Percentiles rank a stretch among this genome's conserved stretches.
Evolutionary conservation across 2,888 invertebrate species (phyloP).

Genomic region (Cheiracanthium punctorium): DNA sequence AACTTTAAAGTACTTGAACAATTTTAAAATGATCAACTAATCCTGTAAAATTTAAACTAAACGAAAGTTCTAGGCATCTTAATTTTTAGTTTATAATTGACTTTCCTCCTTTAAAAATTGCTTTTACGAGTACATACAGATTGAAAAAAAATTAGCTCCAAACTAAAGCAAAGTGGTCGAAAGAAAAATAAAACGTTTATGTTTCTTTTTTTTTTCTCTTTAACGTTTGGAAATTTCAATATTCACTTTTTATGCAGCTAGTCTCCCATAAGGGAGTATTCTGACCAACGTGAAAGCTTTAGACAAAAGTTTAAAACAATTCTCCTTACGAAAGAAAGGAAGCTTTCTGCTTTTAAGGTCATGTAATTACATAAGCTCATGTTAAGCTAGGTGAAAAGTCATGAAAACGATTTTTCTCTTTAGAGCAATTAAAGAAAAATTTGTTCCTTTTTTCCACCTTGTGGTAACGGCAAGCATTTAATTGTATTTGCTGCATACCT

Average conservation of each 20-base stretch:
- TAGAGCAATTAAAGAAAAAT: conserved; percentile 42
- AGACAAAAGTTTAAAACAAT: conserved; percentile 14
- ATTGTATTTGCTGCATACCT: conserved; percentile 16
- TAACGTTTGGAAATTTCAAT: conserved; percentile 1
- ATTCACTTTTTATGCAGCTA: neutral
- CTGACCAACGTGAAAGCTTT: neutral
- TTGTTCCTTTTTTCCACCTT: conserved; percentile 7
- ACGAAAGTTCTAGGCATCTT: neutral
- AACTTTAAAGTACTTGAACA: too few species aligned
- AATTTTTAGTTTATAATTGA: conserved; percentile 9
- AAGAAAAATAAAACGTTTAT: neutral
- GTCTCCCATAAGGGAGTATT: neutral
- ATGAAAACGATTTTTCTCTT: conserved; percentile 11
- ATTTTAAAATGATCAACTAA: too few species aligned
- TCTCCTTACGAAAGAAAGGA: neutral
- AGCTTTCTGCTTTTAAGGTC: conserved; percentile 18
- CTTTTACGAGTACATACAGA: neutral
- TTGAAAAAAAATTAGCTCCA: neutral
- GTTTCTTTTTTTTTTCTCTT: neutral
- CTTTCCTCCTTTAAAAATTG: neutral
- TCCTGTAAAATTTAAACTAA: neutral
- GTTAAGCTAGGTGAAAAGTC: conserved; percentile 29
- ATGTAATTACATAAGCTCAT: conserved; percentile 31
- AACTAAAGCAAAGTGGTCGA: neutral
- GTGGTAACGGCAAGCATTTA: conserved; percentile 10